Evolutionary conservation across 2,888 invertebrate genomes (phyloP).

Genomic region (Lycocerus yunnanus): DNA sequence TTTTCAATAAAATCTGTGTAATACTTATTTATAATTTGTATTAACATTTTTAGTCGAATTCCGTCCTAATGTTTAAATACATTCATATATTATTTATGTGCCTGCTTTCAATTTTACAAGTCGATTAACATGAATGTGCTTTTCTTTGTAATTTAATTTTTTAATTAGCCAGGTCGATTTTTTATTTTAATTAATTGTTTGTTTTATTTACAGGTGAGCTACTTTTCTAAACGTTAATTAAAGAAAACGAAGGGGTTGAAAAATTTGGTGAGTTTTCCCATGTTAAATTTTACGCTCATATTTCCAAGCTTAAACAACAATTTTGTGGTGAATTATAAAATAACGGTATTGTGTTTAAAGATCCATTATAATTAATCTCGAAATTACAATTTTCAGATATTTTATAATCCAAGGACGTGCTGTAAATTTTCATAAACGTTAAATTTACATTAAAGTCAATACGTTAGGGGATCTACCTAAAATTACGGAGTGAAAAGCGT

Average conservation of each 20-base stretch:
- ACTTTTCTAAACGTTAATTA: neutral
- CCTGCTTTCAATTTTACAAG: neutral
- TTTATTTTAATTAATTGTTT: neutral
- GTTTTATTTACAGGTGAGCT: neutral
- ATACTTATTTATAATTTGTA: constrained; percentile 1
- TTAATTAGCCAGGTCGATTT: neutral
- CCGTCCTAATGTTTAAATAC: neutral
- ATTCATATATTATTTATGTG: too few relatives aligned
- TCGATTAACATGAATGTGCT: neutral
- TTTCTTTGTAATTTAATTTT: neutral
- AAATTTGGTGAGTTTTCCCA: neutral
- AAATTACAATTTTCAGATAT: neutral
- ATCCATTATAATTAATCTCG: neutral
- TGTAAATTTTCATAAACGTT: neutral
- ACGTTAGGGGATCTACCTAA: neutral
- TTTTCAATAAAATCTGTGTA: constrained; percentile 5
- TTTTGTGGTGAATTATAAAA: neutral
- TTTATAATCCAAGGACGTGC: neutral
- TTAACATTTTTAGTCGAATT: neutral
- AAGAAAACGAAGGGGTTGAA: neutral
- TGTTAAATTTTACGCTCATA: neutral
- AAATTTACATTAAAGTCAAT: neutral
- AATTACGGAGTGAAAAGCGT: neutral
- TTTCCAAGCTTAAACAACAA: neutral
- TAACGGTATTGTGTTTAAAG: neutral